phyloP scores from a whole-genome alignment of 2,113 vertebrate genomes.

The Malaclemys terrapin region DNA sequence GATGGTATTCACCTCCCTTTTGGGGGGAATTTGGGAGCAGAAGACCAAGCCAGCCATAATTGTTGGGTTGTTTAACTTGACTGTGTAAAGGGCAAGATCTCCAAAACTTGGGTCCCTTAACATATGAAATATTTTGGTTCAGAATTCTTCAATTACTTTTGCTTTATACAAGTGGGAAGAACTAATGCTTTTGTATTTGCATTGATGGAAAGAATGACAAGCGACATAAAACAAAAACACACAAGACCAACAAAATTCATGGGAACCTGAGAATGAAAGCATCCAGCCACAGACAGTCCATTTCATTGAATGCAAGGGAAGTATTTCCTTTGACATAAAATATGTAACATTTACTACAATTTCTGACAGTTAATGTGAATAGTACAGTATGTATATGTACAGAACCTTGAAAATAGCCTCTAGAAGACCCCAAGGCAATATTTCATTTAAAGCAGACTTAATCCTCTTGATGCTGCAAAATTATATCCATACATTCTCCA shows the following conservation, averaged over 20 bases:
- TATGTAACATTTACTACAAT: not conserved
- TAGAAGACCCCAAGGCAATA: not conserved
- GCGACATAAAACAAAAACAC: not conserved
- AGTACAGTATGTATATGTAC: accelerated
- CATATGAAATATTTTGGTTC: not conserved
- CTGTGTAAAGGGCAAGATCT: not conserved
- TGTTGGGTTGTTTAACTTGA: not conserved
- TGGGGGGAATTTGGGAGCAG: not conserved
- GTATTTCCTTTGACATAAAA: accelerated
- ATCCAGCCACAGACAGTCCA: not conserved
- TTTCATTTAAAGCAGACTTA: not conserved
- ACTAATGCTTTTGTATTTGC: not conserved
- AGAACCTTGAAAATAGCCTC: not conserved
- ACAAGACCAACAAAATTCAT: not conserved
- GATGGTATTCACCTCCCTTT: not conserved
- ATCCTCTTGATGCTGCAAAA: not conserved
- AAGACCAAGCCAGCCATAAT: accelerated
- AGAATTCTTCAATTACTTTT: not conserved
- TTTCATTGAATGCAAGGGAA: accelerated
- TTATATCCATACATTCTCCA: not conserved
- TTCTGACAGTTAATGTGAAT: not conserved
- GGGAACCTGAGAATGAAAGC: not conserved
- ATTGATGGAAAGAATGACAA: not conserved
- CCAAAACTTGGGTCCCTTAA: not conserved
- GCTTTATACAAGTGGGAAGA: not conserved